Conservation (phyloP, 2,113 vertebrate species). For the Cheilinus undulatus region DNA sequence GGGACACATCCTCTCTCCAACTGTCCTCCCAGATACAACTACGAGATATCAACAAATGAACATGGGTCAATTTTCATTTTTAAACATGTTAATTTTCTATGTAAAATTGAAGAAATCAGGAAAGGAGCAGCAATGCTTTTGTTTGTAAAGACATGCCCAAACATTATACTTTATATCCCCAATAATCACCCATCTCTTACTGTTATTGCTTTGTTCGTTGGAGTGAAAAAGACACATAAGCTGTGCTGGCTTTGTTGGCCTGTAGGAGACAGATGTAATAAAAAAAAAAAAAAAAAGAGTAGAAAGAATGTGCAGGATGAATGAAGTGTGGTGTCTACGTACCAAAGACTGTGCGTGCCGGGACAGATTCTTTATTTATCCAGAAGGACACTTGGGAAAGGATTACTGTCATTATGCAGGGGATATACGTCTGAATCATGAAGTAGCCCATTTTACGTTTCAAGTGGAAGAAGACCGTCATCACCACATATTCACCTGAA, state of each 20-base stretch:
- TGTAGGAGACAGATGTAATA: slow-evolving; percentile 11
- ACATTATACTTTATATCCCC: not conserved
- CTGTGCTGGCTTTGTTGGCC: slow-evolving; percentile 25
- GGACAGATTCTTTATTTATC: slow-evolving; percentile 99
- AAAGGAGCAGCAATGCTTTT: too few relatives aligned
- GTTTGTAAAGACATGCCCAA: too few relatives aligned
- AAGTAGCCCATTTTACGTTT: slow-evolving; percentile 99
- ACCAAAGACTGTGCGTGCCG: slow-evolving; percentile 98
- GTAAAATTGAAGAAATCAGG: too few relatives aligned
- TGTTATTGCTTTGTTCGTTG: slow-evolving; percentile 9
- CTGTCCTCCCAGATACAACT: too few relatives aligned
- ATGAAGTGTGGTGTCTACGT: slow-evolving; percentile 76
- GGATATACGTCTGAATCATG: slow-evolving; percentile 99
- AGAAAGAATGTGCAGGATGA: slow-evolving; percentile 40
- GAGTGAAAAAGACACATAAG: slow-evolving; percentile 17
- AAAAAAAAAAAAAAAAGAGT: slow-evolving; percentile 29
- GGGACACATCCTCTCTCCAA: too few relatives aligned
- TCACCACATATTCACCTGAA: slow-evolving; percentile 98
- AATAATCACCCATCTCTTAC: slow-evolving; percentile 14
- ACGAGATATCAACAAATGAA: too few relatives aligned
- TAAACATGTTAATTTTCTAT: too few relatives aligned
- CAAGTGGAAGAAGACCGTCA: slow-evolving; percentile 98
- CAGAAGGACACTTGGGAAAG: slow-evolving; percentile 99
- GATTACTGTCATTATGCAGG: slow-evolving; percentile 99
- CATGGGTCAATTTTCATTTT: too few relatives aligned